These are phyloP conservation scores for Drosophila ambigua DNA, from an alignment of 1,140 invertebrate genomes.

Conservation along the genomic window DNA sequence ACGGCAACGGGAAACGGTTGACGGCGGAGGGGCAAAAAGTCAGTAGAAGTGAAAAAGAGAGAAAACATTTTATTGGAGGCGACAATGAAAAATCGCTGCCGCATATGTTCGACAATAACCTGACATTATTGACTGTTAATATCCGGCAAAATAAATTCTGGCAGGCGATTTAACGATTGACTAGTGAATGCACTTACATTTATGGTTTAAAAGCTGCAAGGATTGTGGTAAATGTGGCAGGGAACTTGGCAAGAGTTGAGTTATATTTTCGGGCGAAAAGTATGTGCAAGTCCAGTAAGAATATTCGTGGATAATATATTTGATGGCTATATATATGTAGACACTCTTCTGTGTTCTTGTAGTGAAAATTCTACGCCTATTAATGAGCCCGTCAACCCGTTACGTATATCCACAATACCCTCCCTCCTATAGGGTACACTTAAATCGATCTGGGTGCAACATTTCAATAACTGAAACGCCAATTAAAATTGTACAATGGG, in stretches of 20 bases:
- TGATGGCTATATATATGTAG: too few species aligned
- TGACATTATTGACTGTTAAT: constrained; percentile 78
- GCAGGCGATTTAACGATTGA: neutral
- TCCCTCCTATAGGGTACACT: constrained; percentile 7
- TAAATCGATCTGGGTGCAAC: constrained; percentile 60
- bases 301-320: too few species aligned
- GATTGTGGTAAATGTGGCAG: too few species aligned
- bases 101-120: constrained; percentile 71
- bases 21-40: constrained; percentile 27
- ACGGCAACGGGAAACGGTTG: too few species aligned
- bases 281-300: too few species aligned
- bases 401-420: neutral
- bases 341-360: too few species aligned
- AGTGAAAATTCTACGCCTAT: too few species aligned
- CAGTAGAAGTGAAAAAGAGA: constrained; percentile 6
- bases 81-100: constrained; percentile 68
- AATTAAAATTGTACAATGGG: constrained; percentile 78
- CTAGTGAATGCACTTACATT: constrained; percentile 3
- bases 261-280: too few species aligned
- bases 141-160: constrained; percentile 41
- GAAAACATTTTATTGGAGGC: constrained; percentile 47
- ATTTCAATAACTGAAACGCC: constrained; percentile 80
- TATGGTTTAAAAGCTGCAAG: too few species aligned
- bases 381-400: too few species aligned
- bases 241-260: too few species aligned